A percentile compares a stretch with the other conserved stretches of the same genome.
Evolutionary conservation across 1,140 invertebrate species (phyloP).

Genomic region (Drosophila pallidifrons): DNA sequence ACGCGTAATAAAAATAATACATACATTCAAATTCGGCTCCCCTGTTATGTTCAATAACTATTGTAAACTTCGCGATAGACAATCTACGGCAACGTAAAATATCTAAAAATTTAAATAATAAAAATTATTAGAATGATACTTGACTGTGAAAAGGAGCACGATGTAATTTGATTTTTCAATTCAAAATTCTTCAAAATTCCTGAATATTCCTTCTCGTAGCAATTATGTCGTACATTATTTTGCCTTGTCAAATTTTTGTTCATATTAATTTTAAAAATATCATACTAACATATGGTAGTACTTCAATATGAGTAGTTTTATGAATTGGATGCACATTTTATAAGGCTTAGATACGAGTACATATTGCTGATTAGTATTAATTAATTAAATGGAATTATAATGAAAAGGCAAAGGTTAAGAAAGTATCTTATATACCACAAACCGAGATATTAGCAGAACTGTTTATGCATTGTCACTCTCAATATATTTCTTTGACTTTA

Average conservation of each 20-base stretch:
- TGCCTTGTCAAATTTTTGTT: conserved; percentile 12
- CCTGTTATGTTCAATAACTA: background rate
- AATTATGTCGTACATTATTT: conserved; percentile 5
- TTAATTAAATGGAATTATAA: too few relatives aligned
- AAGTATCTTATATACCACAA: too few relatives aligned
- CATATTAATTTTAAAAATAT: conserved; percentile 4
- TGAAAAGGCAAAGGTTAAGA: too few relatives aligned
- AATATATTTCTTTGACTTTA: too few relatives aligned
- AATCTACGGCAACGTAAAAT: background rate
- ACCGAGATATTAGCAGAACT: too few relatives aligned
- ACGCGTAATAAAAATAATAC: background rate
- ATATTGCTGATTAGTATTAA: too few relatives aligned
- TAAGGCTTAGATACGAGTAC: too few relatives aligned
- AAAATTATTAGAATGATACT: conserved; percentile 70
- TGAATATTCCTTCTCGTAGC: background rate
- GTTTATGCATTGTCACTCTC: too few relatives aligned
- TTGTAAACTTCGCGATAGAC: background rate
- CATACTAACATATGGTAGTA: too few relatives aligned
- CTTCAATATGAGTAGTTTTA: too few relatives aligned
- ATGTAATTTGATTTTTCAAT: conserved; percentile 75
- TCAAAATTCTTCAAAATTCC: conserved; percentile 46
- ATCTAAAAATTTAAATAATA: conserved; percentile 3
- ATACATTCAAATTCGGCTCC: background rate
- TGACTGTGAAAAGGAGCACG: conserved; percentile 82
- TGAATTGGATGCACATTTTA: too few relatives aligned